Evolutionary conservation across 2,888 invertebrate species (phyloP).

Genomic region (Eupithecia centaureata): DNA sequence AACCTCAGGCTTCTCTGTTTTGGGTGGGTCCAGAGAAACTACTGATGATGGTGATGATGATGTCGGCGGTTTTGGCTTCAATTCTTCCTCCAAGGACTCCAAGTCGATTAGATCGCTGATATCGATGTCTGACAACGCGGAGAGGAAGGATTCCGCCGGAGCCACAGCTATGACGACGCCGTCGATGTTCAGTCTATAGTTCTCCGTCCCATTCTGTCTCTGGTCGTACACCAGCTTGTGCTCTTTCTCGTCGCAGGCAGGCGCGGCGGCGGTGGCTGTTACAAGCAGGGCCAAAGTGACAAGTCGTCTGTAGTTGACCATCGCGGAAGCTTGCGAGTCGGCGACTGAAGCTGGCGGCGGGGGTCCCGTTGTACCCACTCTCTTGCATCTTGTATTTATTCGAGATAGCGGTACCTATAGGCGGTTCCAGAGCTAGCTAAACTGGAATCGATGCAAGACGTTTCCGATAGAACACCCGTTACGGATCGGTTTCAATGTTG

Average conservation of each 20-base stretch:
- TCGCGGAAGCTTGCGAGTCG: conserved; percentile 64
- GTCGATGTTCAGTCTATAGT: conserved; percentile 87
- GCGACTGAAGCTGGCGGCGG: conserved; percentile 68
- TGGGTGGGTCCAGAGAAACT: conserved; percentile 31
- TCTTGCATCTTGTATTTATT: conserved; percentile 82
- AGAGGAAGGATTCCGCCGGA: conserved; percentile 85
- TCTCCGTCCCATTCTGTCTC: conserved; percentile 90
- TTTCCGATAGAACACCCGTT: conserved; percentile 53
- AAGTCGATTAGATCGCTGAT: conserved; percentile 68
- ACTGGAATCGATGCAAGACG: conserved; percentile 72
- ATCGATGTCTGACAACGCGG: conserved; percentile 80
- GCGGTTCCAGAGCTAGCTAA: conserved; percentile 65
- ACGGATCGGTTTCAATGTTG: conserved; percentile 39
- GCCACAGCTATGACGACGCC: conserved; percentile 87
- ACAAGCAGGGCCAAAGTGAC: conserved; percentile 65
- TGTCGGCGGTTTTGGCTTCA: conserved; percentile 50
- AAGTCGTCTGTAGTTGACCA: conserved; percentile 80
- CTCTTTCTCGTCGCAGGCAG: conserved; percentile 54
- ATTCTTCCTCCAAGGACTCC: conserved; percentile 57
- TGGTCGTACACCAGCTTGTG: conserved; percentile 84
- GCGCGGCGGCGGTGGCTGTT: conserved; percentile 49
- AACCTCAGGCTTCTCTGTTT: conserved; percentile 31
- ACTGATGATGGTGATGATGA: conserved; percentile 35
- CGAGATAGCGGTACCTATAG: conserved; percentile 76
- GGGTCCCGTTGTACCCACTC: conserved; percentile 73